phyloP scores from a whole-genome alignment of 2,888 invertebrate species.

The Pherbina coryleti region DNA sequence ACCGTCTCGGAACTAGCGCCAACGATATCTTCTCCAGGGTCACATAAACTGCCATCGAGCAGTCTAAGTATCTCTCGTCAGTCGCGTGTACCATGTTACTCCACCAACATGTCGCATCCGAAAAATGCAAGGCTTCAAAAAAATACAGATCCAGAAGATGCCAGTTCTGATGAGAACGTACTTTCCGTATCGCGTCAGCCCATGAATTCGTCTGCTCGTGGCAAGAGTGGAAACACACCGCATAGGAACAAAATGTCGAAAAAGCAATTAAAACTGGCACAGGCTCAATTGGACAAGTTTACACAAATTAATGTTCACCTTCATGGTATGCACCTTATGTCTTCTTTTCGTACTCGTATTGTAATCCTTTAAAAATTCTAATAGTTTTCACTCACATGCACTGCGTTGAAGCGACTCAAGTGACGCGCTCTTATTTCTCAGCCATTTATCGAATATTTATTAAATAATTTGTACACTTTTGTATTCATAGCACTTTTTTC shows the following conservation, averaged over 20 bases:
- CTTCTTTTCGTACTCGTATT: no score
- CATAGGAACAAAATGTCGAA: conserved; percentile 72
- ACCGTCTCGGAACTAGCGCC: conserved; percentile 42
- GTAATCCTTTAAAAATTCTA: no score
- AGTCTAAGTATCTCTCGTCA: conserved; percentile 34
- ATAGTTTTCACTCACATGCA: no score
- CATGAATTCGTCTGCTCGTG: conserved; percentile 43
- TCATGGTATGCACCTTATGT: conserved; percentile 76
- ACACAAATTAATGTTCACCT: conserved; percentile 86
- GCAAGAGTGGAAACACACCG: conserved; percentile 55
- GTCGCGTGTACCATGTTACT: conserved; percentile 37
- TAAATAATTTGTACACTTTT: conserved; percentile 47
- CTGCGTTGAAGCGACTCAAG: no score
- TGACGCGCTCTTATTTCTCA: not conserved
- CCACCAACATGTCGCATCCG: conserved; percentile 27
- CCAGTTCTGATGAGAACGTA: conserved; percentile 52
- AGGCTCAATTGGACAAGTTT: conserved; percentile 80
- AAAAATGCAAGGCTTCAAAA: conserved; percentile 53
- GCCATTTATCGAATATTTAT: not conserved
- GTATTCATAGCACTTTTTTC: conserved; percentile 87
- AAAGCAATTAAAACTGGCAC: conserved; percentile 78
- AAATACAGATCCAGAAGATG: conserved; percentile 44
- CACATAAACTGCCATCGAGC: conserved; percentile 52
- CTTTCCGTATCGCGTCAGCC: conserved; percentile 59
- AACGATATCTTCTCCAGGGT: conserved; percentile 44